Percentiles rank a stretch among this genome's conserved stretches.
These are phyloP conservation scores for Dolichoris vasculosae DNA, from an alignment of 1,140 invertebrate genomes.

Conservation along the genomic window DNA sequence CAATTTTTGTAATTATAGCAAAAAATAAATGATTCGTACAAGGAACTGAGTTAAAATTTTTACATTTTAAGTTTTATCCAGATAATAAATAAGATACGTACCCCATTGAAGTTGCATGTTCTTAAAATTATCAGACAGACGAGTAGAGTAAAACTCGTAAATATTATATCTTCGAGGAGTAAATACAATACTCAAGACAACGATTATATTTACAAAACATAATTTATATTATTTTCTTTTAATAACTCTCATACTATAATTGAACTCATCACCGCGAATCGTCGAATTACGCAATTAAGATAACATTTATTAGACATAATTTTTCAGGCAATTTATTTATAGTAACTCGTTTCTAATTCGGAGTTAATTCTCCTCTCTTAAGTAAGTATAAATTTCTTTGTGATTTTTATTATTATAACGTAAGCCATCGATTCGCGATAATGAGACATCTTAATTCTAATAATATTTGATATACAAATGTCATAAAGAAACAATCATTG, in stretches of 20 bases:
- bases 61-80: too few relatives aligned
- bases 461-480: constrained; percentile 31
- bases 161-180: neutral
- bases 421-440: neutral
- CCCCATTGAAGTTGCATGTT: neutral
- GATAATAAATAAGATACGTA: too few relatives aligned
- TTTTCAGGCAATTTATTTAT: too few relatives aligned
- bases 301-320: neutral
- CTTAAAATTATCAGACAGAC: neutral
- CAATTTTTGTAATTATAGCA: neutral
- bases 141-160: neutral
- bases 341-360: too few relatives aligned
- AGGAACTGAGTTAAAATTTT: too few relatives aligned
- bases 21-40: too few relatives aligned
- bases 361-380: too few relatives aligned
- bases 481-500: constrained; percentile 24
- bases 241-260: neutral
- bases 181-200: neutral
- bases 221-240: neutral
- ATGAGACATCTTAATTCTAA: neutral
- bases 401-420: neutral
- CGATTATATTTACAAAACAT: constrained; percentile 29
- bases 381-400: too few relatives aligned
- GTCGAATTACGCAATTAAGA: neutral
- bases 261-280: neutral